phyloP scores from a whole-genome alignment of 2,113 vertebrate species.

The Hypomesus transpacificus region DNA sequence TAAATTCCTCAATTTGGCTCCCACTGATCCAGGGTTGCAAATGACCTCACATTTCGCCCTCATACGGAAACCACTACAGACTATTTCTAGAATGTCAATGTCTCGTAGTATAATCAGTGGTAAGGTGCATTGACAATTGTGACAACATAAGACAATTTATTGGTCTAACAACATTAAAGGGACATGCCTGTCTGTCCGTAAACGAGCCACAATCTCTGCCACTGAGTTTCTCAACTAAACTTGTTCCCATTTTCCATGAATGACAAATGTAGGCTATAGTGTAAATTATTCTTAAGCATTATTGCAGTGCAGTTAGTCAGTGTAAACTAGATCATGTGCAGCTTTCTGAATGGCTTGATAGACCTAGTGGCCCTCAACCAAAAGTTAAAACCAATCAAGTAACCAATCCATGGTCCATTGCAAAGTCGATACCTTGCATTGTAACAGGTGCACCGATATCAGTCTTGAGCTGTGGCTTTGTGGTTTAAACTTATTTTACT shows the following conservation, averaged over 20 bases:
- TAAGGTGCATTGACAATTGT: background rate
- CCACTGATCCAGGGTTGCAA: background rate
- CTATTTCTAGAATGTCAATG: background rate
- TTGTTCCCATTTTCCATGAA: too few relatives aligned
- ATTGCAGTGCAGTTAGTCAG: too few relatives aligned
- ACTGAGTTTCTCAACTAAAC: too few relatives aligned
- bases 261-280: too few relatives aligned
- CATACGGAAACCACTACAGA: background rate
- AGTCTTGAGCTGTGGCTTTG: slow-evolving; percentile 34
- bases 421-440: background rate
- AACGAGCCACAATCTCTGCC: too few relatives aligned
- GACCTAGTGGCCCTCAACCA: background rate
- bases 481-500: slow-evolving; percentile 30
- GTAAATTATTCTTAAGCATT: too few relatives aligned
- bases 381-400: background rate
- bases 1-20: background rate
- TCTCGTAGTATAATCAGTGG: background rate
- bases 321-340: background rate
- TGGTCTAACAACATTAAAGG: too few relatives aligned
- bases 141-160: too few relatives aligned
- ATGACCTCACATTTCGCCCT: background rate
- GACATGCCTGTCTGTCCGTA: too few relatives aligned
- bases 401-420: background rate
- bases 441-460: slow-evolving; percentile 24
- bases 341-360: background rate